A percentile compares a stretch with the other conserved stretches of the same genome.
These are phyloP conservation scores for Origma solitaria DNA, from an alignment of 2,113 vertebrate species.

Conservation along the genomic window DNA sequence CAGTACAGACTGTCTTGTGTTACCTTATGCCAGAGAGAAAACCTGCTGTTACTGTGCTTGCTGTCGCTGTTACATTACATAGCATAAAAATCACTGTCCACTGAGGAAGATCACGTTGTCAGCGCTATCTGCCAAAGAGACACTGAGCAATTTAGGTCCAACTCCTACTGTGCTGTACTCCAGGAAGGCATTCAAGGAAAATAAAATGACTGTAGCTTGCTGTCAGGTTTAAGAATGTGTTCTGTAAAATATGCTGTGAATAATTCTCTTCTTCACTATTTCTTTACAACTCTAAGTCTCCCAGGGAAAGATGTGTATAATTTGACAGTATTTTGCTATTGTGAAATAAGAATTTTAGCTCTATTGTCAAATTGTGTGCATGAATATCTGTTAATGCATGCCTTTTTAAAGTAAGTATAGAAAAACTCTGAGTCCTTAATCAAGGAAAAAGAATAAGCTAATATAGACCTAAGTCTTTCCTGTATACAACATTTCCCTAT, in stretches of 20 bases:
- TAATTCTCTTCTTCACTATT: not conserved
- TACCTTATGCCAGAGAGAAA: not conserved
- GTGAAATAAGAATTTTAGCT: not conserved
- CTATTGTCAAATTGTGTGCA: not conserved
- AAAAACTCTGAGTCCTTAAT: not conserved
- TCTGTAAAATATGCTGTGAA: slow-evolving; percentile 3
- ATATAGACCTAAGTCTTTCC: not conserved
- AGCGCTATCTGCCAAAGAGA: slow-evolving; percentile 19
- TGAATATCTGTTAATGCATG: not conserved
- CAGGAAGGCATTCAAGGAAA: slow-evolving; percentile 3
- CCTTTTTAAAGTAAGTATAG: not conserved
- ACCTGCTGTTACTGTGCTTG: not conserved
- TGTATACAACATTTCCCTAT: not conserved
- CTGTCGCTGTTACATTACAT: not conserved
- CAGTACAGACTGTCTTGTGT: not conserved
- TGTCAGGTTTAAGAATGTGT: slow-evolving; percentile 19
- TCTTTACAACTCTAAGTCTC: not conserved
- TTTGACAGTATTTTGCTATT: slow-evolving; percentile 1
- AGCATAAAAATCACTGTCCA: slow-evolving; percentile 37
- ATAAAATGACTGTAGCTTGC: not conserved
- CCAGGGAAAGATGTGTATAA: not conserved
- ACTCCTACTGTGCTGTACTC: slow-evolving; percentile 15
- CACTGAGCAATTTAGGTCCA: not conserved
- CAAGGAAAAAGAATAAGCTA: not conserved
- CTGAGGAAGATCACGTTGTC: slow-evolving; percentile 1